Evolutionary conservation across 2,888 invertebrate genomes (phyloP), one percentile per base, ranked within the genome.

Genomic region (Lycocerus yunnanus): DNA sequence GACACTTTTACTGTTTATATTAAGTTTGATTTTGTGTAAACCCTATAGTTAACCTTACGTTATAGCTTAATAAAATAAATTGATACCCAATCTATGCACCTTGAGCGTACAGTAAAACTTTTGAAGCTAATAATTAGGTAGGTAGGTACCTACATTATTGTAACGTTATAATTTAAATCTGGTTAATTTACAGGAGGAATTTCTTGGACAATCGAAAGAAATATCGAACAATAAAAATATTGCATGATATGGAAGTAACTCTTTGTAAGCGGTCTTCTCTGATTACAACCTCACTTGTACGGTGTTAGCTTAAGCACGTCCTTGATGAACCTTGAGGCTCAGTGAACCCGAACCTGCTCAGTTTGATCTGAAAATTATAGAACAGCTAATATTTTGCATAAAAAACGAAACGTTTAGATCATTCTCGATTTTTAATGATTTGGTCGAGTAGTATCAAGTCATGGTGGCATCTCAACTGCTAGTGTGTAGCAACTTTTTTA

Each of bases 311-410:
- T 66, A 66, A 66, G 27, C 68, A 58, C 78, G 78, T 74, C 78
- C 78, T 78, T 78, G 78, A 71, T 66, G 68, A 73, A 78, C 78
- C 78, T 78, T 78, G 75, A 73, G 68, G 76, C 76, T 59, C 78
- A 78, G 71, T 78, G 78, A 78, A 75, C 75, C 70, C 78, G 66
- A 73, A 61, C 68, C 65, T 69, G 69, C 71, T 70, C 65, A 67
- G 67, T 72, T 72, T 72, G 72, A 66, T 68, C 72, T 16, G 67
- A 68, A 72, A 72, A 72, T 72, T 72, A 72, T 68, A 18, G 69
- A 15, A 69, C 21, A 18, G 21, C 18, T 14, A 5, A 67, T 15
- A 43, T 66, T 59, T 66, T 66, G 60, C 66, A 60, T 60, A 16
- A 60, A 60, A 60, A 43, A 43, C 43, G 43, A n/a, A n/a, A 43